These are phyloP conservation scores for Eumeta japonica DNA, from an alignment of 1,140 invertebrate genomes.

Conservation along the genomic window DNA sequence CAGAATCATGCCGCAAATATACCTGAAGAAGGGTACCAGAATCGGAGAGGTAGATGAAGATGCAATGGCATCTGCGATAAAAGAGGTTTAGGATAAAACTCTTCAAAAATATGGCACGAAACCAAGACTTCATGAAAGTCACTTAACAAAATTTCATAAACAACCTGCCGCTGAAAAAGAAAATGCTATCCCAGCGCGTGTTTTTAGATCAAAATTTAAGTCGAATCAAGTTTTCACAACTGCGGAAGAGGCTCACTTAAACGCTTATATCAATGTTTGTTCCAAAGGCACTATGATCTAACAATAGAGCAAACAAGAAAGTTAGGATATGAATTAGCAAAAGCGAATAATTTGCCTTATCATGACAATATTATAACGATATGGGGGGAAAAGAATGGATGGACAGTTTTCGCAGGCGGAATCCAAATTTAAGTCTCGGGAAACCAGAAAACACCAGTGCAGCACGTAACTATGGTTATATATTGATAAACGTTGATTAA, in stretches of 20 bases:
- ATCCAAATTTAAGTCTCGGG: too few relatives aligned
- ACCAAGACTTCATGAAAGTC: constrained; percentile 13
- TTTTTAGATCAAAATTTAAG: constrained; percentile 8
- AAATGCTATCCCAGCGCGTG: constrained; percentile 7
- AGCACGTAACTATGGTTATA: too few relatives aligned
- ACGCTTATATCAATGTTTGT: constrained; percentile 15
- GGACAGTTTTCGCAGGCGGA: too few relatives aligned
- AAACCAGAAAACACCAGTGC: too few relatives aligned
- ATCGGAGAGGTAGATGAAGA: constrained; percentile 6
- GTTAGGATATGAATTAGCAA: too few relatives aligned
- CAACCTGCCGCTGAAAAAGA: constrained; percentile 7
- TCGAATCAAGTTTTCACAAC: constrained; percentile 14
- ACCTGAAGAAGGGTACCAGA: constrained; percentile 5
- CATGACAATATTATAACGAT: too few relatives aligned
- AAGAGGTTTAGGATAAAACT: constrained; percentile 14
- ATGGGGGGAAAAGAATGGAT: too few relatives aligned
- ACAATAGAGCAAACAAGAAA: too few relatives aligned
- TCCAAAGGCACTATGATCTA: constrained; percentile 10
- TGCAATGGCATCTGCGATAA: constrained; percentile 11
- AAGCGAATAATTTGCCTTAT: too few relatives aligned
- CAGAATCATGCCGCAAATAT: neutral
- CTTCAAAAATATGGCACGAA: constrained; percentile 18
- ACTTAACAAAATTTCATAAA: constrained; percentile 15
- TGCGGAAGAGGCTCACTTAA: constrained; percentile 11
- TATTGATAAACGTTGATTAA: too few relatives aligned